Evolutionary conservation across 2,797 vertebrate species (phyloP).

Genomic region (Tolypeutes matacus): DNA sequence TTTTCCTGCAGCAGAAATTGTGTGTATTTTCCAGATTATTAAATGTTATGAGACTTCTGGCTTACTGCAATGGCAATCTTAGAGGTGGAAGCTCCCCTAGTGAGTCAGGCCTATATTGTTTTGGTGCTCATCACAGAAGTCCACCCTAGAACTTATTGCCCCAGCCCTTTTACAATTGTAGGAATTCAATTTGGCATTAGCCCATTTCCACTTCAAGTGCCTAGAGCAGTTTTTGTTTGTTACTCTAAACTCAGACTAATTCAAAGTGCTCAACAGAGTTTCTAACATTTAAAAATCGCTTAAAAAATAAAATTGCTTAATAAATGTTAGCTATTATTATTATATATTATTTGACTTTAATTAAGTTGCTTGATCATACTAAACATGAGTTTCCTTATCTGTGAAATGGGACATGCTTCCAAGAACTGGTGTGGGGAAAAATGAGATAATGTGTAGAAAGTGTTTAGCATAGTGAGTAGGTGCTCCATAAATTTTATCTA

Average conservation of each 20-base stretch:
- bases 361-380: not conserved
- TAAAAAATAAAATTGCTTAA: too few relatives aligned
- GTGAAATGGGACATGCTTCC: too few relatives aligned
- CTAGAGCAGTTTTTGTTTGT: not conserved
- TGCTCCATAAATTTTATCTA: too few relatives aligned
- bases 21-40: not conserved
- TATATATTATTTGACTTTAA: not conserved
- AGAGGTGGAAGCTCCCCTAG: not conserved
- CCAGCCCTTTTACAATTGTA: fast-evolving
- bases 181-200: not conserved
- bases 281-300: not conserved
- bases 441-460: too few relatives aligned
- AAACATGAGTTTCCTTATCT: too few relatives aligned
- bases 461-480: too few relatives aligned
- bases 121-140: not conserved
- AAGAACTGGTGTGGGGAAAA: too few relatives aligned
- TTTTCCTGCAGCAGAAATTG: not conserved
- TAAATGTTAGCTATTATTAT: not conserved
- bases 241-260: not conserved
- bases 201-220: too few relatives aligned
- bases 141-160: fast-evolving
- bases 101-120: too few relatives aligned
- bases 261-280: not conserved
- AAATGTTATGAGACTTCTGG: not conserved
- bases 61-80: not conserved